phyloP scores from a whole-genome alignment of 2,888 invertebrate genomes.

The Tachystola acroxantha region DNA sequence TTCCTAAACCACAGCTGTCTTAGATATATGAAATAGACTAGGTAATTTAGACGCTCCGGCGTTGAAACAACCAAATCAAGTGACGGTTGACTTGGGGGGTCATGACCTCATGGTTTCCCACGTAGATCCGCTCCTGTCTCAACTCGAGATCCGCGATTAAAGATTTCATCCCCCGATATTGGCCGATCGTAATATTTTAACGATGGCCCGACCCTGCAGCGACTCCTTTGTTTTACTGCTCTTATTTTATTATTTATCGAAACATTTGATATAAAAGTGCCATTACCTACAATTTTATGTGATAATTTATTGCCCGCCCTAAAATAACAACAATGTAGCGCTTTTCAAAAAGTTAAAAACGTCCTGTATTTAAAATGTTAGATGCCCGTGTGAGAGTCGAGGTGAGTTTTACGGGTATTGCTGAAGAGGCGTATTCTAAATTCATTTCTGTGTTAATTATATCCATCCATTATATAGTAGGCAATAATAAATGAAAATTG shows the following conservation, averaged over 20 bases:
- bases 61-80: too few species aligned
- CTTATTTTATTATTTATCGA: slow-evolving; percentile 71
- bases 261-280: slow-evolving; percentile 65
- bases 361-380: slow-evolving; percentile 13
- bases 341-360: slow-evolving; percentile 7
- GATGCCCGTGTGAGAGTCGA: slow-evolving; percentile 9
- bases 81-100: too few species aligned
- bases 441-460: too few species aligned
- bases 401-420: slow-evolving; percentile 11
- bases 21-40: too few species aligned
- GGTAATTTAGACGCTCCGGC: too few species aligned
- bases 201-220: slow-evolving; percentile 53
- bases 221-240: slow-evolving; percentile 66
- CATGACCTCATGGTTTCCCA: too few species aligned
- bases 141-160: slow-evolving; percentile 62
- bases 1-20: too few species aligned
- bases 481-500: too few species aligned
- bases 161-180: slow-evolving; percentile 70
- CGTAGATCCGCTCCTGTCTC: too few species aligned
- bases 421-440: too few species aligned
- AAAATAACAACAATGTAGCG: slow-evolving; percentile 32
- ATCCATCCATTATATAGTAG: too few species aligned
- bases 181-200: slow-evolving; percentile 74
- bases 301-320: slow-evolving; percentile 48
- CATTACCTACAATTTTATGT: slow-evolving; percentile 62